Percentiles rank a stretch among this genome's conserved stretches.
Evolutionary conservation across 1,140 invertebrate species (phyloP).

Genomic region (Drosophila azteca): DNA sequence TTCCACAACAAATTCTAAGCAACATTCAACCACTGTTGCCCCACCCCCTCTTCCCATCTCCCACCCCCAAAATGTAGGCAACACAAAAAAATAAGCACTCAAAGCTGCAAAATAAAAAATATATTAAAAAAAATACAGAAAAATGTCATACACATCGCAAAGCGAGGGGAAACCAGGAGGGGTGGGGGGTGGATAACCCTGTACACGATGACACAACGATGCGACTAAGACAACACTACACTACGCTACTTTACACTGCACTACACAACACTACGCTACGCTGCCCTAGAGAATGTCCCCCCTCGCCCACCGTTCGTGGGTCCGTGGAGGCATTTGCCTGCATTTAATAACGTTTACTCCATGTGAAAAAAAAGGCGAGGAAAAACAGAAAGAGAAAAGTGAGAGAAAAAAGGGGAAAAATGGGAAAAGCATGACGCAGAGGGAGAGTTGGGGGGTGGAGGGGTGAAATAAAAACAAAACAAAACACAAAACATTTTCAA

Average conservation of each 20-base stretch:
- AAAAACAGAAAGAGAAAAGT: slow-evolving; percentile 44
- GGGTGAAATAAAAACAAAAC: slow-evolving; percentile 12
- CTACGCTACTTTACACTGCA: no score
- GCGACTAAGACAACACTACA: slow-evolving; percentile 53
- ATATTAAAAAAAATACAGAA: slow-evolving; percentile 43
- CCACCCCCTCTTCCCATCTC: slow-evolving; percentile 4
- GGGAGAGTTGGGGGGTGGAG: slow-evolving; percentile 1
- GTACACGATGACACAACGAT: slow-evolving; percentile 25
- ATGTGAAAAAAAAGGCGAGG: slow-evolving; percentile 51
- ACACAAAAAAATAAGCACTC: slow-evolving; percentile 68
- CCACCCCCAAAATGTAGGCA: slow-evolving; percentile 64
- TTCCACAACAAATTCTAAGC: slow-evolving; percentile 15
- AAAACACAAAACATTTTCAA: slow-evolving; percentile 61
- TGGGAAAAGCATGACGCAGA: slow-evolving; percentile 24
- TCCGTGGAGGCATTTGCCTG: slow-evolving; percentile 62
- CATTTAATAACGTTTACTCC: slow-evolving; percentile 80
- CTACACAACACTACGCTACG: no score
- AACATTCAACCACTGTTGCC: slow-evolving; percentile 34
- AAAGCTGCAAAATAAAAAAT: slow-evolving; percentile 25
- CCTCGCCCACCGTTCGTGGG: neutral
- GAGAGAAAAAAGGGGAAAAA: slow-evolving; percentile 6
- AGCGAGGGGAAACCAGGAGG: neutral
- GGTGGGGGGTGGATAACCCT: slow-evolving; percentile 4
- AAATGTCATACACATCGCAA: slow-evolving; percentile 27
- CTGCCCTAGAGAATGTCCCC: slow-evolving; percentile 32